phyloP scores from a whole-genome alignment of 2,797 vertebrate genomes.

The Phrynocephalus vlangalii region DNA sequence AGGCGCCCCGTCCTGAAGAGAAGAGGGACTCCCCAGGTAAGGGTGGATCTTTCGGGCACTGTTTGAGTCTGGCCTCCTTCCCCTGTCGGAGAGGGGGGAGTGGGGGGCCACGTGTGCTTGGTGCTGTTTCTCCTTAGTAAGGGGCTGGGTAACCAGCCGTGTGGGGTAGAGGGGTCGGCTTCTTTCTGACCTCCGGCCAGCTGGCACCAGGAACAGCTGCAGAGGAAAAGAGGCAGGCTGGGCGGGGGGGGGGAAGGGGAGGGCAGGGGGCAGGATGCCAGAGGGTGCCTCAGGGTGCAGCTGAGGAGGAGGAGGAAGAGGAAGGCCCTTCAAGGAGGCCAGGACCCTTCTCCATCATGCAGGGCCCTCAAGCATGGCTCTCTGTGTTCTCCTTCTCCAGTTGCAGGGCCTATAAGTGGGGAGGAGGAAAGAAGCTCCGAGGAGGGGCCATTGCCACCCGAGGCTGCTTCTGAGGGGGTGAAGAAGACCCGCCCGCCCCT shows the following conservation, averaged over 20 bases:
- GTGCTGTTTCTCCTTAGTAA: too few species aligned
- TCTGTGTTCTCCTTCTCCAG: neutral
- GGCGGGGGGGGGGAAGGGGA: too few species aligned
- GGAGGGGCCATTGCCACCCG: fast-evolving
- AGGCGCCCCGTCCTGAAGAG: neutral
- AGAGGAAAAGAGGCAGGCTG: neutral
- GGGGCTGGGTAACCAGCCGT: too few species aligned
- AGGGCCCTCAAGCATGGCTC: too few species aligned
- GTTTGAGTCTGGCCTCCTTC: too few species aligned
- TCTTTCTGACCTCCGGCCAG: too few species aligned
- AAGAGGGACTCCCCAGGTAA: conserved; percentile 11
- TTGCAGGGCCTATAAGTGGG: neutral
- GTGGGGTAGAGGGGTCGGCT: too few species aligned
- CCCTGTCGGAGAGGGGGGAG: too few species aligned
- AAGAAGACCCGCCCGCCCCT: neutral
- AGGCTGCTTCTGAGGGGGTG: neutral
- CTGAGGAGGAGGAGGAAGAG: too few species aligned
- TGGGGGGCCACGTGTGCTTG: too few species aligned
- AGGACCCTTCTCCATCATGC: neutral
- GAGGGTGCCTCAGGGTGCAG: neutral
- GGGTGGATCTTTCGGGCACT: neutral
- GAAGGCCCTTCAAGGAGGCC: too few species aligned
- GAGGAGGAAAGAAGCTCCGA: fast-evolving
- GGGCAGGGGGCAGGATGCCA: too few species aligned
- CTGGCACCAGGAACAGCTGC: neutral